Base-by-base conservation (phyloP, 1,140 invertebrate genomes). In the Apis cerana region DNA sequence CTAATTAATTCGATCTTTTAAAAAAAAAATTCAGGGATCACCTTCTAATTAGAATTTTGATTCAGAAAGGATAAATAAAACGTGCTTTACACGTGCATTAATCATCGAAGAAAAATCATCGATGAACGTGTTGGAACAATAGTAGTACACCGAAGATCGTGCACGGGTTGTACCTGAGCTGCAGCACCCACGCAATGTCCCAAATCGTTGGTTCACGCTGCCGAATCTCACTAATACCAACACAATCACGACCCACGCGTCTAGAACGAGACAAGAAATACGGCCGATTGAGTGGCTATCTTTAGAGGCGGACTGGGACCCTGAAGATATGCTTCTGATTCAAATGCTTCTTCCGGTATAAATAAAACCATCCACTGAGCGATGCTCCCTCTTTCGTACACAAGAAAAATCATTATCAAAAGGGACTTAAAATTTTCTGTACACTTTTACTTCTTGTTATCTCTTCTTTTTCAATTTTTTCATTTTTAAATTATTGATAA, bases 331-430 rank as follows among this genome's bases (percentile, higher is more conserved):
- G 81, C 81, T 52, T 71, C 54, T 71, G 81, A 75, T 52, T 71
- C 54, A 58, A 58, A 78, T 58, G 65, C 75, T 77, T 78, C 81
- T 82, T 82, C 81, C 81, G 81, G 81, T 77, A 82, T 82, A 82
- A 82, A 82, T 82, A 65, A 82, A 78, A 64, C 59, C 23, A 82
- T 69, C 65, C 67, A 76, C 72, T 69, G 10, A 33, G n/a, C 48
- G 21, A 7, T 64, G 8, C 62, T 50, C 15, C 19, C 52, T n/a
- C 33, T 48, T n/a, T 54, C 7, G 9, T 5, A 7, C 33, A 33
- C 2, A 21, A 21, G 10, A 23, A 76, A 68, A 48, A 75, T 58
- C 43, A n/a, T 54, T 67, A 43, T 43, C 21, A 11, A 61, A 17
- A 13, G 11, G 23, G 23, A 23, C 5, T 19, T 52, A 19, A n/a